These are phyloP conservation scores for Columbina picui DNA, from an alignment of 2,113 vertebrate species.

Conservation along the genomic window DNA sequence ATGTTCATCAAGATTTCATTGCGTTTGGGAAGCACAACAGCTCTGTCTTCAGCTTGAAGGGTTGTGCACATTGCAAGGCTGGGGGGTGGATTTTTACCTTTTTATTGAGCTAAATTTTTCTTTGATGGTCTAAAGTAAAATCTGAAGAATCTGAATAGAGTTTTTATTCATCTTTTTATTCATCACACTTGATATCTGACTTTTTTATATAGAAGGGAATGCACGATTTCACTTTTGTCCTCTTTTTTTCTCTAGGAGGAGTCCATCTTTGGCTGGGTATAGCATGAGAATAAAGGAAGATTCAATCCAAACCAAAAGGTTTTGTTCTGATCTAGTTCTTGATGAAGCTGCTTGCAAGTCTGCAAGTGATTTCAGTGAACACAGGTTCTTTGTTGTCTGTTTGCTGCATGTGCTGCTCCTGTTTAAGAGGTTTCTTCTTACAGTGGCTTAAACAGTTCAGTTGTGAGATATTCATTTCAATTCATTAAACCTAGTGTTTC, in stretches of 20 bases:
- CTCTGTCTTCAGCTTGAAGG: background rate
- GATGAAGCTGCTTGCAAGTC: background rate
- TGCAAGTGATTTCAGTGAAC: background rate
- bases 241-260: constrained; percentile 34
- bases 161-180: background rate
- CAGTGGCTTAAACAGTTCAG: constrained; percentile 18
- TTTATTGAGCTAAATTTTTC: background rate
- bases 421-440: constrained; percentile 39
- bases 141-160: background rate
- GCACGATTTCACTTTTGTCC: background rate
- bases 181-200: background rate
- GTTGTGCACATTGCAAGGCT: background rate
- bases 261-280: constrained; percentile 65
- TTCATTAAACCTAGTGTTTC: constrained; percentile 45
- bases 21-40: background rate
- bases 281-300: constrained; percentile 33
- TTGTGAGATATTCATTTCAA: constrained; percentile 41
- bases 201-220: background rate
- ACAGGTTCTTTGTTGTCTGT: background rate
- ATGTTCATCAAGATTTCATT: background rate
- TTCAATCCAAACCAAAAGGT: background rate
- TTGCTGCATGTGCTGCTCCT: background rate
- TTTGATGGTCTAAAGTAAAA: background rate
- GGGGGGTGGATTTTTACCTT: background rate
- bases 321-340: background rate